Conservation (phyloP, 1,140 invertebrate genomes). For the Solenopsis fugax region DNA sequence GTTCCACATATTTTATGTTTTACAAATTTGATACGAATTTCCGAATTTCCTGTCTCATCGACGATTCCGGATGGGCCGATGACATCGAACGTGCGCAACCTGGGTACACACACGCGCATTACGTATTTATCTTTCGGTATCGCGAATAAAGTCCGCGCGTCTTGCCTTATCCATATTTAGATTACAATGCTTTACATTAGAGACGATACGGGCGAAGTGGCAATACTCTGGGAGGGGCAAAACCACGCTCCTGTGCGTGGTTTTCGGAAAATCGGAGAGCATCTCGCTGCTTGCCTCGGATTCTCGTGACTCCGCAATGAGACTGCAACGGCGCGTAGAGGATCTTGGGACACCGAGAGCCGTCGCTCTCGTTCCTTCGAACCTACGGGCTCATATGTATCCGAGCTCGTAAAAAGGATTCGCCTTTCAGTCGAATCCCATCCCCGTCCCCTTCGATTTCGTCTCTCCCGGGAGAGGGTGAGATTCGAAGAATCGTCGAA, state of each 20-base stretch:
- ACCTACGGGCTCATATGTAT: constrained; percentile 37
- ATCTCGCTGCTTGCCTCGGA: constrained; percentile 65
- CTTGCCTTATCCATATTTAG: constrained; percentile 57
- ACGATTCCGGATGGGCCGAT: neutral
- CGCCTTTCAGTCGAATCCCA: constrained; percentile 73
- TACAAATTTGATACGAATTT: constrained; percentile 20
- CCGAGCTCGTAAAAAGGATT: constrained; percentile 78
- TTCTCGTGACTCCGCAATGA: constrained; percentile 73
- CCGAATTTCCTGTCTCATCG: constrained; percentile 3
- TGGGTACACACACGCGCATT: constrained; percentile 1
- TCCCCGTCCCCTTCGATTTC: constrained; percentile 42
- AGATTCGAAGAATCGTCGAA: constrained; percentile 73
- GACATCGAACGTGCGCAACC: neutral
- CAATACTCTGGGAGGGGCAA: neutral
- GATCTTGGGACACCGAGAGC: constrained; percentile 22
- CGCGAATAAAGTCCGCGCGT: neutral
- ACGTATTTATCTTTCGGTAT: constrained; percentile 29
- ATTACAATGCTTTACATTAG: constrained; percentile 61
- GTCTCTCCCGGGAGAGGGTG: constrained; percentile 46
- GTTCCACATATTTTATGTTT: neutral
- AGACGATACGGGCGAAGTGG: constrained; percentile 11
- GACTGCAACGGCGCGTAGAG: constrained; percentile 37
- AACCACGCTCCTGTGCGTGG: constrained; percentile 29
- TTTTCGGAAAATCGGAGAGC: constrained; percentile 68
- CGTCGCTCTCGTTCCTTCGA: constrained; percentile 44